Evolutionary conservation across 2,888 invertebrate genomes (phyloP), one percentile per base, ranked within the genome.

Genomic region (Petrophora chlorosata): DNA sequence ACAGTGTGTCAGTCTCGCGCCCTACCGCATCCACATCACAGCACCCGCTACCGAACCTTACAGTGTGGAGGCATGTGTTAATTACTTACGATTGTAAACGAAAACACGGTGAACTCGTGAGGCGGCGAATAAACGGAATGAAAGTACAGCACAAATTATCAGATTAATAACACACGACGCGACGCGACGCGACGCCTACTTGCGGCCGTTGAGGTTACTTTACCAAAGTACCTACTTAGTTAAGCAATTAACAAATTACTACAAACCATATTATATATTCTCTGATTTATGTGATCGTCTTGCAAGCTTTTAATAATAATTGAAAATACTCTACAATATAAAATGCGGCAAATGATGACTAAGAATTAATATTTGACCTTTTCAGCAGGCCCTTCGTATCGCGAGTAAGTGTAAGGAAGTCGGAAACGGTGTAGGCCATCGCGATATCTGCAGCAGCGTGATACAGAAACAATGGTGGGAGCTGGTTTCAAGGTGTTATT

Each of bases 71-170:
- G 42, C 74, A 75, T 78, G 70, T 65, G 65, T 61, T 66, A 65
- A 68, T 69, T 52, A 67, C 62, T 49, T 12, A 46, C 35, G 26
- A 39, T 26, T 30, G 38, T 39, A 5, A 29, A 43, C 9, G 29
- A 32, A 23, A 38, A 28, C 48, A 33, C 48, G 19, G 3, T 25
- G 32, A 5, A 9, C 25, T 19, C 36, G 41, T 36, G 42, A 41
- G 22, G 75, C 70, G 68, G 63, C 69, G 63, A 73, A 74, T n/a
- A n/a, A n/a, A n/a, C n/a, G 67, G 71, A 77, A 74, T 76, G 72
- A 70, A 40, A 33, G 70, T 69, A 40, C 33, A 19, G 29, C 30
- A 30, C 41, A 30, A 23, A 41, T 35, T 39, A 39, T 32, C 17
- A 45, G 39, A 45, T 26, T 10, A 46, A 34, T 39, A 46, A 46